phyloP scores from a whole-genome alignment of 2,888 invertebrate genomes.

The Erebia palarica region DNA sequence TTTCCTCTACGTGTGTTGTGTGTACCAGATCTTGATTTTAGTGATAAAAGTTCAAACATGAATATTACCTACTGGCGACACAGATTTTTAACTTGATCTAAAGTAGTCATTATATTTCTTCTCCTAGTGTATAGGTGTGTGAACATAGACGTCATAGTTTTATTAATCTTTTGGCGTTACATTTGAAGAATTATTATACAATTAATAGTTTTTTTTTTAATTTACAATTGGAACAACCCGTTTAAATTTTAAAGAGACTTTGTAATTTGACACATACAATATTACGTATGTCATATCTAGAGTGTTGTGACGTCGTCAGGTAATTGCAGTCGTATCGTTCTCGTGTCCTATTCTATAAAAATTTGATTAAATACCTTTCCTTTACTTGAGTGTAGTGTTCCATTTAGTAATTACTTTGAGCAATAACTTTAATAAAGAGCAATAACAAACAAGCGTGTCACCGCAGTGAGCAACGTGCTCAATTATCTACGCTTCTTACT shows the following conservation, averaged over 20 bases:
- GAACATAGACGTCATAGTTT: background rate
- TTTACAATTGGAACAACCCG: too few relatives aligned
- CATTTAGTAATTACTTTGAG: constrained; percentile 31
- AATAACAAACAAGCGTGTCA: constrained; percentile 20
- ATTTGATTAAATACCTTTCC: constrained; percentile 8
- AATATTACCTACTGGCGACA: background rate
- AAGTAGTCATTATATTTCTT: background rate
- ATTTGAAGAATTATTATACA: background rate
- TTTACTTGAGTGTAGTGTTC: constrained; percentile 23
- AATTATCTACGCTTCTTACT: constrained; percentile 8
- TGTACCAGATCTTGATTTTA: background rate
- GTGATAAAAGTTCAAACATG: constrained; percentile 18
- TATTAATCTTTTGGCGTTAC: background rate
- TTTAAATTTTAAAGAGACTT: too few relatives aligned
- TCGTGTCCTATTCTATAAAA: constrained; percentile 1
- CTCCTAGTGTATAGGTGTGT: background rate
- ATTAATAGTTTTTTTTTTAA: too few relatives aligned
- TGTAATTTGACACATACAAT: too few relatives aligned
- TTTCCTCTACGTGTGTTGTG: background rate
- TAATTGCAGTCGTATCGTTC: background rate
- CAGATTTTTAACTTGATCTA: constrained; percentile 2
- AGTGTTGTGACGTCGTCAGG: background rate
- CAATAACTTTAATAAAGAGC: constrained; percentile 23
- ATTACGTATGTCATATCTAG: too few relatives aligned
- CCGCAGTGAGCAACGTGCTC: background rate